These are phyloP conservation scores for Platycheirus albimanus DNA, from an alignment of 2,888 invertebrate genomes.

Conservation along the genomic window DNA sequence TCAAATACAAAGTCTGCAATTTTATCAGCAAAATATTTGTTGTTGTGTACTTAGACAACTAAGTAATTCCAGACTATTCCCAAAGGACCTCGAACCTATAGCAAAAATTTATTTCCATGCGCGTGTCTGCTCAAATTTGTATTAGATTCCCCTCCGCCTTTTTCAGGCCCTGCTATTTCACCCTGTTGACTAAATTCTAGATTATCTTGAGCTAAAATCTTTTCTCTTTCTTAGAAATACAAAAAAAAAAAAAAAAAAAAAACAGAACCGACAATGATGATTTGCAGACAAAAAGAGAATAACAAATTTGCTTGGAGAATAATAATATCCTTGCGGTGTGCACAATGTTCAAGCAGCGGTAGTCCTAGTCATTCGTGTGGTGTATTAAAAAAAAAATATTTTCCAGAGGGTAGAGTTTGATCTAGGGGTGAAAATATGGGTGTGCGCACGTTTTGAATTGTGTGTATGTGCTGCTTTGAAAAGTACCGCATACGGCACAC, in stretches of 20 bases:
- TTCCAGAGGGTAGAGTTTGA: constrained; percentile 17
- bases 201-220: constrained; percentile 54
- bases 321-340: constrained; percentile 59
- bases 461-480: constrained; percentile 29
- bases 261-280: constrained; percentile 23
- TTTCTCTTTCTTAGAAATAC: constrained; percentile 6
- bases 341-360: constrained; percentile 41
- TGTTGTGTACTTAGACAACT: constrained; percentile 54
- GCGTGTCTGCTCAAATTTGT: constrained; percentile 48
- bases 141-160: constrained; percentile 16
- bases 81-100: constrained; percentile 36
- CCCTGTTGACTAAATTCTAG: constrained; percentile 19
- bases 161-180: constrained; percentile 2
- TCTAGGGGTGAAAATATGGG: constrained; percentile 50
- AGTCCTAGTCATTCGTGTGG: not conserved
- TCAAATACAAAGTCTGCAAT: constrained; percentile 31
- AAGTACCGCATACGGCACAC: constrained; percentile 56
- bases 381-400: constrained; percentile 16
- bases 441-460: constrained; percentile 35
- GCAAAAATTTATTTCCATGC: constrained; percentile 35
- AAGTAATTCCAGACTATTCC: constrained; percentile 54
- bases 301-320: constrained; percentile 55
- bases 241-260: not conserved
- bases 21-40: constrained; percentile 17
- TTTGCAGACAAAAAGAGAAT: constrained; percentile 58